Percentiles rank a stretch among this genome's conserved stretches.
Evolutionary conservation across 37 sponge, comb jelly and placozoan genomes (phyloP).

Genomic region (Axinella damicornis): DNA sequence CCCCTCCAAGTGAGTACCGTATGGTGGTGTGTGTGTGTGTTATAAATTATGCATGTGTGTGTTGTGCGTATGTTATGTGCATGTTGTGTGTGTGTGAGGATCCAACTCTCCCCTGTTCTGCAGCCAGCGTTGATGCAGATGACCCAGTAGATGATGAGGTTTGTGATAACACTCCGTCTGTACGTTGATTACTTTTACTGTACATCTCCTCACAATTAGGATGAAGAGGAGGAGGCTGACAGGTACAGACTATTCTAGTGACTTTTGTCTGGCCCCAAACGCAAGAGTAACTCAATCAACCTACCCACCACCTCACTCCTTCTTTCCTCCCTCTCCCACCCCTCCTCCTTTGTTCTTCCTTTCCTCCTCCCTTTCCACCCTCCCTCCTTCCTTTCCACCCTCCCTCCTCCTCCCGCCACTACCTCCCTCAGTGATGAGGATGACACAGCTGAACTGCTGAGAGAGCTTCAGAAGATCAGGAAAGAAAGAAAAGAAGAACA

Average conservation of each 20-base stretch:
- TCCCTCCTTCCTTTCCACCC: too few species aligned
- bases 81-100: slow-evolving; percentile 1
- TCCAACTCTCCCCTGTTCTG: not conserved
- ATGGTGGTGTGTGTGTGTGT: slow-evolving; percentile 47
- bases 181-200: too few species aligned
- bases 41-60: not conserved
- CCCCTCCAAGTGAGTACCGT: slow-evolving; percentile 27
- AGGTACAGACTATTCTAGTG: slow-evolving; percentile 35
- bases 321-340: too few species aligned
- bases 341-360: too few species aligned
- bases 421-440: slow-evolving; percentile 78
- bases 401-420: too few species aligned
- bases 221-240: slow-evolving; percentile 54
- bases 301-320: too few species aligned
- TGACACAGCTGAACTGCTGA: slow-evolving; percentile 95
- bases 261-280: too few species aligned
- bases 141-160: slow-evolving; percentile 70
- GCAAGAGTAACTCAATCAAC: too few species aligned
- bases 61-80: slow-evolving; percentile 17
- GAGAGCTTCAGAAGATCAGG: slow-evolving; percentile 94
- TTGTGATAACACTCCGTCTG: not conserved
- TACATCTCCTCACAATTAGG: not conserved
- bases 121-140: slow-evolving; percentile 83
- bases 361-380: too few species aligned
- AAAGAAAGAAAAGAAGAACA: slow-evolving; percentile 50